Evolutionary conservation across 2,888 invertebrate genomes (phyloP).

Genomic region (Exephanes ischioxanthus): DNA sequence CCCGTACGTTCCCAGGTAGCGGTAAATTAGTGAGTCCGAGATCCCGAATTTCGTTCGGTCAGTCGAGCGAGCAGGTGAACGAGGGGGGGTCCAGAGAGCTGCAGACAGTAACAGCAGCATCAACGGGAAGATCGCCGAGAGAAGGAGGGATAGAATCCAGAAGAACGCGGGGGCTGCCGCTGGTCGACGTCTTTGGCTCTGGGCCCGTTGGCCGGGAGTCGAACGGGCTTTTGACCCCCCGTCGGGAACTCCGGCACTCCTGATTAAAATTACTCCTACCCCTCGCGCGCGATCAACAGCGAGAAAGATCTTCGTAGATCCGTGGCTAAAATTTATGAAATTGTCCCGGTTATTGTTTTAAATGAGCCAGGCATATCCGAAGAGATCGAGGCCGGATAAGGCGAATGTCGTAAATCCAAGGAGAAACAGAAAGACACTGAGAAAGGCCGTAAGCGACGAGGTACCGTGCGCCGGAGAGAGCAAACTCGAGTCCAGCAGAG

Average conservation of each 20-base stretch:
- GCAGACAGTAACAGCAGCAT: slow-evolving; percentile 9
- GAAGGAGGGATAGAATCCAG: slow-evolving; percentile 44
- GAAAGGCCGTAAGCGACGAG: slow-evolving; percentile 23
- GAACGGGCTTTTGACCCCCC: slow-evolving; percentile 75
- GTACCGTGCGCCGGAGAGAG: slow-evolving; percentile 13
- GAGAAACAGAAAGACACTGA: slow-evolving; percentile 25
- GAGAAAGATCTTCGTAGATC: slow-evolving; percentile 74
- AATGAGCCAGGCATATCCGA: slow-evolving; percentile 77
- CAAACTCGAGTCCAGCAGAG: slow-evolving; percentile 48
- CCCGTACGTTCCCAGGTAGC: slow-evolving; percentile 74
- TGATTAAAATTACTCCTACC: slow-evolving; percentile 83
- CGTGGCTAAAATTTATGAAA: slow-evolving; percentile 82
- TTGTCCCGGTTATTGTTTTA: slow-evolving; percentile 83
- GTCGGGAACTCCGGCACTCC: slow-evolving; percentile 81
- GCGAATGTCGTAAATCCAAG: slow-evolving; percentile 75
- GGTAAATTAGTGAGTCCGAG: slow-evolving; percentile 81
- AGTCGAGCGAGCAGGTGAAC: slow-evolving; percentile 59
- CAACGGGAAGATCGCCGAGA: slow-evolving; percentile 6
- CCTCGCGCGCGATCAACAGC: slow-evolving; percentile 40
- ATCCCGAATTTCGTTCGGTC: slow-evolving; percentile 77
- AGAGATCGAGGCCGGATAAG: slow-evolving; percentile 81
- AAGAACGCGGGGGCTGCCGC: slow-evolving; percentile 63
- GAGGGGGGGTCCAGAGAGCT: slow-evolving; percentile 48
- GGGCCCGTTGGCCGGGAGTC: slow-evolving; percentile 36
- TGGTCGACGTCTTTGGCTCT: neutral